Evolutionary conservation across 2,113 vertebrate species (phyloP).

Genomic region (Xiphophorus hellerii): DNA sequence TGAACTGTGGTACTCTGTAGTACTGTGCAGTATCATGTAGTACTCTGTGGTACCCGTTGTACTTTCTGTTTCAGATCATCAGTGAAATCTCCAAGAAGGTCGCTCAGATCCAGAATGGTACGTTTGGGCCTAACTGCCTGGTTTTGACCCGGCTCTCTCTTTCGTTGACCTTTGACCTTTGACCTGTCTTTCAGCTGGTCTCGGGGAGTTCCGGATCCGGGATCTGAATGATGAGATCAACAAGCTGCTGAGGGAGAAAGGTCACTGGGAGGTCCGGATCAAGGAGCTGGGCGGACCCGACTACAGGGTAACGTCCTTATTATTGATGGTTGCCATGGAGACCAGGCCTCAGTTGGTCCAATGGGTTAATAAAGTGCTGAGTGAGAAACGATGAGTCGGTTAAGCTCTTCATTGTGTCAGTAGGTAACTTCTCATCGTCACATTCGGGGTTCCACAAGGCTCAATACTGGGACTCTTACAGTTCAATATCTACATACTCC

Average conservation of each 20-base stretch:
- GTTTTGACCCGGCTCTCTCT: neutral
- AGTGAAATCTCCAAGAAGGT: constrained; percentile 98
- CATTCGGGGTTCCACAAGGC: too few species aligned
- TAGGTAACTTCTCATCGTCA: too few species aligned
- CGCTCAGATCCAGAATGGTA: constrained; percentile 98
- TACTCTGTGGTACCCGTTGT: neutral
- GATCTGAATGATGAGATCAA: constrained; percentile 99
- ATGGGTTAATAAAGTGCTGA: neutral
- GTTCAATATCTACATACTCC: too few species aligned
- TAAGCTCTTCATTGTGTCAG: too few species aligned
- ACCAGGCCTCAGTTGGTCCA: neutral
- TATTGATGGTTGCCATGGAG: neutral
- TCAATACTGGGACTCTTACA: too few species aligned
- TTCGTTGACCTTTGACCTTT: neutral
- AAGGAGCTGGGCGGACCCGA: constrained; percentile 94
- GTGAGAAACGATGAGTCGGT: too few species aligned
- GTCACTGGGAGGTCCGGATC: constrained; percentile 96
- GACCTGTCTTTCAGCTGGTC: constrained; percentile 82
- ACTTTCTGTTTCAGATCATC: constrained; percentile 86
- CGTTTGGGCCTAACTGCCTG: constrained; percentile 46
- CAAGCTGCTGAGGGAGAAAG: constrained; percentile 96
- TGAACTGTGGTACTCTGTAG: too few species aligned
- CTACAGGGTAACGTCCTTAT: constrained; percentile 79
- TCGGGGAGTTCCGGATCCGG: constrained; percentile 95
- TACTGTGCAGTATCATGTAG: neutral